Evolutionary conservation across 2,113 vertebrate genomes (phyloP).

Genomic region (Tetraodon nigroviridis): DNA sequence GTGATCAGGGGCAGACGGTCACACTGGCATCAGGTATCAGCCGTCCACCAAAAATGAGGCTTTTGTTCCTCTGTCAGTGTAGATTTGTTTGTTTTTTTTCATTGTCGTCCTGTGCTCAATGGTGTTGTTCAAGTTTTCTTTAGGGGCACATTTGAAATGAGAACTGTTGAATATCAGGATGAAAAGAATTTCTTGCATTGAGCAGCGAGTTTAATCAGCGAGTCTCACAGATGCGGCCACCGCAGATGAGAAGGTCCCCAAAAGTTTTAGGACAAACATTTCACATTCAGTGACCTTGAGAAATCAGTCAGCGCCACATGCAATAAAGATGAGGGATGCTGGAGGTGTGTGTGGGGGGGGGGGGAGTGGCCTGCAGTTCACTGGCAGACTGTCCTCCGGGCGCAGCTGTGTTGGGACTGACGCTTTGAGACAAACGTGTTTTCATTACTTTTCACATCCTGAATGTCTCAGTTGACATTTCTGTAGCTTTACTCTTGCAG

Average conservation of each 20-base stretch:
- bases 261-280: conserved; percentile 37
- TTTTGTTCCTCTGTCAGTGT: no score
- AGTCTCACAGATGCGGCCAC: not conserved
- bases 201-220: not conserved
- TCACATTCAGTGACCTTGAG: conserved; percentile 53
- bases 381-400: conserved; percentile 34
- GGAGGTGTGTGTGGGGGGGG: conserved; percentile 10
- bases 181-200: not conserved
- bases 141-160: no score
- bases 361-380: conserved; percentile 45
- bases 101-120: no score
- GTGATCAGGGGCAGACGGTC: no score
- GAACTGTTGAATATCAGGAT: conserved; percentile 1
- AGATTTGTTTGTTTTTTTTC: no score
- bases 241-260: conserved; percentile 3
- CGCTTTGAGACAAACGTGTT: conserved; percentile 60
- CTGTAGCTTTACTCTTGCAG: conserved; percentile 40
- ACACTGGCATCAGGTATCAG: no score
- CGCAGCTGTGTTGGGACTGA: conserved; percentile 52
- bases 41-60: no score
- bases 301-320: conserved; percentile 48
- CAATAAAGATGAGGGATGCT: conserved; percentile 60
- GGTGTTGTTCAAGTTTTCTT: no score
- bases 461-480: conserved; percentile 62
- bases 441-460: conserved; percentile 60